Base-by-base conservation (phyloP, 1,140 invertebrate species). In the Philotrypesis tridentata region DNA sequence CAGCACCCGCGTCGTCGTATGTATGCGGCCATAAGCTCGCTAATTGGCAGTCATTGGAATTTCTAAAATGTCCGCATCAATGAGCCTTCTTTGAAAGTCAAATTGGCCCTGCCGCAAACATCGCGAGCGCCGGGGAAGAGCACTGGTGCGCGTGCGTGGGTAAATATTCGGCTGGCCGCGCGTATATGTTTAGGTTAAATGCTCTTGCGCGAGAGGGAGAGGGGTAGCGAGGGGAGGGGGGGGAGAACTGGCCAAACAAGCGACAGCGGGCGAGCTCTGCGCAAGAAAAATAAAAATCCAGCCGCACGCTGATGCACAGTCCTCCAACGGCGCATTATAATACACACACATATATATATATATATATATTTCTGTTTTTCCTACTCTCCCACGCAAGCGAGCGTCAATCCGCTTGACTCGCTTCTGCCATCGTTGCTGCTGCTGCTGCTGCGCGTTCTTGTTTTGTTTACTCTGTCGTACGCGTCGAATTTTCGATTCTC, bases 21-120 rank as follows among this genome's bases (percentile, higher is more conserved):
- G 9, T 37, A 37, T 37, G 9, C 23, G 61, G 25, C 25, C 61
- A 60, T 73, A 73, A 73, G 61, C 60, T n/a, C 3, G 60, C 33
- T 63, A 75, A 75, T 75, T 63, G 73, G 33, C 17, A 37, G 55
- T 31, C 29, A 63, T 61, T 37, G 48, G 55, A 75, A 75, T 75
- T 75, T 75, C 55, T 37, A 37, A 75, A 75, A 75, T 63, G 48
- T 55, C 33, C 73, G 48, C 73, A 37, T 31, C 48, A 37, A 75
- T n/a, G 73, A 75, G 17, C 31, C 55, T 63, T 74, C 73, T 63
- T 63, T 63, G 73, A 75, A 75, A 75, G 48, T 75, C 31, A 75
- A 63, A 75, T 75, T 74, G 23, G n/a, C 17, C 2, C 29, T 68
- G 17, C 17, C 67, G 33, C 33, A 14, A 25, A 27, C 43, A 17